Conservation (phyloP, 2,888 invertebrate species). For the Nudaria mundana region DNA sequence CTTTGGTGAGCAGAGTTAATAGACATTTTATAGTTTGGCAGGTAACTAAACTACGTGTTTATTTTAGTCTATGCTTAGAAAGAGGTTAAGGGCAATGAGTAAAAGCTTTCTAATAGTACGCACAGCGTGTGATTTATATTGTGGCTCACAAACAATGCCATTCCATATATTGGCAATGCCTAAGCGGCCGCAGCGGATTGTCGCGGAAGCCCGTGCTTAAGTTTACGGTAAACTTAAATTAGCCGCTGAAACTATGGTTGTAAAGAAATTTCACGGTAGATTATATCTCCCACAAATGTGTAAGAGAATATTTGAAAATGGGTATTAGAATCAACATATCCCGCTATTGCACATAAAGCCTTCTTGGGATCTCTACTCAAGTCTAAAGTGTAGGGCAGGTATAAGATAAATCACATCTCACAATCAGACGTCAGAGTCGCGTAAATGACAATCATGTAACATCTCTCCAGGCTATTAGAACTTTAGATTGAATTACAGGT, state of each 20-base stretch:
- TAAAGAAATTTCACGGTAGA: conserved; percentile 34
- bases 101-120: conserved; percentile 45
- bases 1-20: no score
- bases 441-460: no score
- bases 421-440: no score
- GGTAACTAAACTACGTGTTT: conserved; percentile 9
- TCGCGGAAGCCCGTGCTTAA: conserved; percentile 60
- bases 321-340: no score
- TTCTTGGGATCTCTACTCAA: no score
- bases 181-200: conserved; percentile 45
- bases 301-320: background rate
- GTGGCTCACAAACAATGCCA: conserved; percentile 72
- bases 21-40: no score
- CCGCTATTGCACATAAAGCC: no score
- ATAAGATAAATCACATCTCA: no score
- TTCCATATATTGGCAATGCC: conserved; percentile 48
- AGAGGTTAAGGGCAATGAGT: conserved; percentile 48
- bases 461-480: no score
- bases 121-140: conserved; percentile 68
- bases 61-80: conserved; percentile 32
- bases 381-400: no score
- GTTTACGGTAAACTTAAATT: conserved; percentile 77
- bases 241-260: conserved; percentile 58
- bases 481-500: no score
- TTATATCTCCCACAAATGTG: conserved; percentile 14